Conservation (phyloP, 1,140 invertebrate species). For the Halotydeus destructor region DNA sequence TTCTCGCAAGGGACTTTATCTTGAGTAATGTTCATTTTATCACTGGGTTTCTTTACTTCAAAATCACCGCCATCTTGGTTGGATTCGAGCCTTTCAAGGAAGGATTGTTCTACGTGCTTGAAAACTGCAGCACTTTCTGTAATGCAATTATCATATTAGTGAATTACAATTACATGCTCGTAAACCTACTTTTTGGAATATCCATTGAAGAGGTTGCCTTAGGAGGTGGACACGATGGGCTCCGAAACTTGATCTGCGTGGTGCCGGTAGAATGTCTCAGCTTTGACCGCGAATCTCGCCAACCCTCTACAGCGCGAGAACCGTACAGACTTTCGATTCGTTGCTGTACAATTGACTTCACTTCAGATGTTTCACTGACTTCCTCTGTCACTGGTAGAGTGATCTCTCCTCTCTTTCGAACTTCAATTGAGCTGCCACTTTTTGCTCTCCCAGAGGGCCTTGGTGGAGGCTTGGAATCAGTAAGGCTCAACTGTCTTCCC, state of each 20-base stretch:
- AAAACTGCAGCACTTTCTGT: not conserved
- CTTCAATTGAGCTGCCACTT: not conserved
- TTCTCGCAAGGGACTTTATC: no score
- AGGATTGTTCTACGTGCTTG: not conserved
- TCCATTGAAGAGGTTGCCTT: not conserved
- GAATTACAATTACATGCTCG: not conserved
- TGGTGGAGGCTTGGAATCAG: not conserved
- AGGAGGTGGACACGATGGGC: constrained; percentile 14
- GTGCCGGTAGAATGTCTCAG: not conserved
- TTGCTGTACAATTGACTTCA: constrained; percentile 57
- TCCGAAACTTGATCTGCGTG: constrained; percentile 1
- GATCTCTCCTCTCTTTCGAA: not conserved
- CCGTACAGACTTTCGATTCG: constrained; percentile 66
- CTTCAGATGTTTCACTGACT: not conserved
- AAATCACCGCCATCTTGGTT: not conserved
- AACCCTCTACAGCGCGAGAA: constrained; percentile 20
- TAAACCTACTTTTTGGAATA: not conserved
- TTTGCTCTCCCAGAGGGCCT: not conserved
- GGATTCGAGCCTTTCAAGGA: not conserved
- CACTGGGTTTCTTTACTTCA: not conserved
- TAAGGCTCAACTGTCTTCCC: not conserved
- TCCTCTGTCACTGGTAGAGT: not conserved
- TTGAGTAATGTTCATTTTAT: not conserved
- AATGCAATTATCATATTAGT: not conserved
- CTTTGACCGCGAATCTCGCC: constrained; percentile 12